Evolutionary conservation across 2,888 invertebrate genomes (phyloP).

Genomic region (Zhuqinia jingwanae): DNA sequence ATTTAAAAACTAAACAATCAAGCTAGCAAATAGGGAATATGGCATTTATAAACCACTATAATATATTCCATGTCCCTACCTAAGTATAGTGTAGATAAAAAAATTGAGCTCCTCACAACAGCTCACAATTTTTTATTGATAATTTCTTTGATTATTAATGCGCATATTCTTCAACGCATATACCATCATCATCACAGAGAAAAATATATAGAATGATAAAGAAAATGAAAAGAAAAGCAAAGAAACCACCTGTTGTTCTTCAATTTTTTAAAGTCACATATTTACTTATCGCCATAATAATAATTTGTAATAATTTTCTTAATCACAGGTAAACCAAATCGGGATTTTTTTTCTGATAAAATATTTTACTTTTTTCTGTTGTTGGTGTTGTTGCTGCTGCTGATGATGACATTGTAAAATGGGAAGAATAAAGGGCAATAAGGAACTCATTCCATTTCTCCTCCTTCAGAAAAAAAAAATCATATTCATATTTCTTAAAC

Average conservation of each 20-base stretch:
- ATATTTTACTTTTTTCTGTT: too few species aligned
- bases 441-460: conserved; percentile 4
- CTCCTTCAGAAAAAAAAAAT: too few species aligned
- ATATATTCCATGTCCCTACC: too few species aligned
- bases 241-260: conserved; percentile 25
- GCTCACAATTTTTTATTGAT: not conserved
- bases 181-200: not conserved
- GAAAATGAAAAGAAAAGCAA: not conserved
- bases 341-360: not conserved
- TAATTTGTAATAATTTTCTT: not conserved
- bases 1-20: not conserved
- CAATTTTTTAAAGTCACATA: not conserved
- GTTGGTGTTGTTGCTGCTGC: too few species aligned
- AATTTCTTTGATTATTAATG: not conserved
- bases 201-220: not conserved
- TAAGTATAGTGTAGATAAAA: too few species aligned
- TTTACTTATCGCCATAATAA: not conserved
- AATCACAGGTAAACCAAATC: not conserved
- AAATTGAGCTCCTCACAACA: not conserved
- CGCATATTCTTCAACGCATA: conserved; percentile 4
- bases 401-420: too few species aligned
- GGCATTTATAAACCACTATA: too few species aligned
- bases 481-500: too few species aligned
- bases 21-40: not conserved
- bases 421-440: not conserved